phyloP scores from a whole-genome alignment of 2,797 vertebrate genomes.

The Argya squamiceps region DNA sequence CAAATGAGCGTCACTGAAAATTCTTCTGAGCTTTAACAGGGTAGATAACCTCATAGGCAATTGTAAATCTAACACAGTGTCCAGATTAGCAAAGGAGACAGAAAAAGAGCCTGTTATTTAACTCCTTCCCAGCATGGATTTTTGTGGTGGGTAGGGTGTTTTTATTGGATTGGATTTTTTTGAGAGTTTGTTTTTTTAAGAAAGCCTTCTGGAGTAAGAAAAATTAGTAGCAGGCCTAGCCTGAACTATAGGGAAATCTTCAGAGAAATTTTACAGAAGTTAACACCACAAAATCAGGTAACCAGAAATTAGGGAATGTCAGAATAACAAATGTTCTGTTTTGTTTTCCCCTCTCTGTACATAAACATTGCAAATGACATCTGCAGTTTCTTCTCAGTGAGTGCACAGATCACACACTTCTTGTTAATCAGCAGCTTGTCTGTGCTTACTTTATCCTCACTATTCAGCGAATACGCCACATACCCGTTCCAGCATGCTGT shows the following conservation, averaged over 20 bases:
- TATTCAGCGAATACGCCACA: not conserved
- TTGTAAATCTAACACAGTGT: slow-evolving; percentile 4
- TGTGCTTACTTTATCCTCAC: not conserved
- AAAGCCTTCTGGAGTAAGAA: not conserved
- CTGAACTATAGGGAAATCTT: not conserved
- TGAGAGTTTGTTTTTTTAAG: not conserved
- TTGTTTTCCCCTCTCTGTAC: not conserved
- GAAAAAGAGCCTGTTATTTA: slow-evolving; percentile 13
- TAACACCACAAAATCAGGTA: not conserved
- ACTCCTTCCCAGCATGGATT: not conserved
- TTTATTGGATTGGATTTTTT: not conserved
- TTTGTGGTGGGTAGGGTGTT: not conserved
- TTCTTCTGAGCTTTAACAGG: slow-evolving; percentile 46
- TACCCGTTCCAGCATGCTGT: not conserved
- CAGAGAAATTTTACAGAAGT: not conserved
- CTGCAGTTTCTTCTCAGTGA: not conserved
- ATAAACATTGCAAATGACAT: not conserved
- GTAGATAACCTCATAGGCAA: slow-evolving; percentile 45
- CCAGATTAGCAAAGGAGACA: slow-evolving; percentile 37
- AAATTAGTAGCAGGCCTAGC: not conserved
- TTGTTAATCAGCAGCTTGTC: not conserved
- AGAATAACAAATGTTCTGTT: not conserved
- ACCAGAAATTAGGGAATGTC: not conserved
- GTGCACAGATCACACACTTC: not conserved
- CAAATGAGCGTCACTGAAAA: slow-evolving; percentile 48